Conservation (phyloP, 2,888 invertebrate genomes). For the Oithona nana region DNA sequence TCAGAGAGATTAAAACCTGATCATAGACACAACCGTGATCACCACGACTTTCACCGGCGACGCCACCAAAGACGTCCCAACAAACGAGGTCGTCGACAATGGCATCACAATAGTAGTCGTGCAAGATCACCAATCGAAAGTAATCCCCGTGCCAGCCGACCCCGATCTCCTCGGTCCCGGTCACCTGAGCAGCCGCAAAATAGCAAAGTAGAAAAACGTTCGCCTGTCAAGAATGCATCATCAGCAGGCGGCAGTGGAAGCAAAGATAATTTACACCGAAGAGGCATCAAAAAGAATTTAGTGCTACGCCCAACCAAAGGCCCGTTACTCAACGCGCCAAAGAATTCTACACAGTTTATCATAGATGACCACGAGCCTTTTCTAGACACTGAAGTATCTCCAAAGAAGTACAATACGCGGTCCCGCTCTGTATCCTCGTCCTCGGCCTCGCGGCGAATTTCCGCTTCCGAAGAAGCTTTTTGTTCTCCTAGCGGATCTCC, state of each 20-base stretch:
- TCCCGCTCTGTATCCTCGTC: no score
- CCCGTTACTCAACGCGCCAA: conserved; percentile 13
- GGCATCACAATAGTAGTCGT: no score
- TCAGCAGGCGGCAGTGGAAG: not conserved
- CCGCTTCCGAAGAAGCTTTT: not conserved
- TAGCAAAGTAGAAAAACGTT: not conserved
- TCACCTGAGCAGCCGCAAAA: not conserved
- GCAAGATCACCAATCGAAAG: no score
- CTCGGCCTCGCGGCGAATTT: not conserved
- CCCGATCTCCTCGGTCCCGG: not conserved
- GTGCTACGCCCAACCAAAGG: conserved; percentile 10
- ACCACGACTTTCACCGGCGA: not conserved
- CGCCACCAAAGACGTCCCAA: not conserved
- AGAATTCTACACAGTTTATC: conserved; percentile 25
- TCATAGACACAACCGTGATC: not conserved
- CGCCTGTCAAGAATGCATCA: not conserved
- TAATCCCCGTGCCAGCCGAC: no score
- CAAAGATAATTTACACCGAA: not conserved
- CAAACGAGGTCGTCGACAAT: not conserved
- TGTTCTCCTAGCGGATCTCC: not conserved
- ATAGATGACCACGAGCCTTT: conserved; percentile 25
- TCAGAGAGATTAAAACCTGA: no score
- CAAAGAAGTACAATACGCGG: not conserved
- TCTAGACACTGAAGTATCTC: conserved; percentile 16
- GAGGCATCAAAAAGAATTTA: not conserved